Conservation (phyloP, 2,113 vertebrate species). For the Eolophus roseicapilla region DNA sequence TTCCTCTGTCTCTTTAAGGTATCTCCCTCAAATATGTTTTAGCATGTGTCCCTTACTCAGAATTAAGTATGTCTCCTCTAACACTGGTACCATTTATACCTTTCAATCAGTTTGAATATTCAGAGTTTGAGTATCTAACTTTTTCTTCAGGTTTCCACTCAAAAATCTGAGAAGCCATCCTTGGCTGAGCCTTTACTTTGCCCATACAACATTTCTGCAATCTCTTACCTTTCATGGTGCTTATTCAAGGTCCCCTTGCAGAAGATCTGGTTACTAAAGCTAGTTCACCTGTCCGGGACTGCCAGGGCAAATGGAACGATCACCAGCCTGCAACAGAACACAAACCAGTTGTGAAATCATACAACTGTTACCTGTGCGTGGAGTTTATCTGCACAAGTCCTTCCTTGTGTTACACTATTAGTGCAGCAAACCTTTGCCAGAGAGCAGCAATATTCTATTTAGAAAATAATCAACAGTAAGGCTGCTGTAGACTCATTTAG, state of each 20-base stretch:
- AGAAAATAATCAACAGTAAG: neutral
- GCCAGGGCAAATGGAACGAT: neutral
- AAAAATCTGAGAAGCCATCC: neutral
- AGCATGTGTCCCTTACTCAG: neutral
- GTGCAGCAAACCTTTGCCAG: neutral
- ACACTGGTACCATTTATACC: neutral
- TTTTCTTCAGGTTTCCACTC: neutral
- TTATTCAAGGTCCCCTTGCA: neutral
- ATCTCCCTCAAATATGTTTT: neutral
- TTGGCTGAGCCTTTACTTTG: neutral
- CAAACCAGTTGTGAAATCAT: neutral
- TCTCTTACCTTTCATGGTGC: neutral
- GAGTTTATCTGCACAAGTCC: neutral
- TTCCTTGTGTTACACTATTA: neutral
- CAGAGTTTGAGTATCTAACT: neutral
- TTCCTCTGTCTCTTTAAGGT: neutral
- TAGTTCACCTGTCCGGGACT: neutral
- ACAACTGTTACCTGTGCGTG: neutral
- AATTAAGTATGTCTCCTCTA: neutral
- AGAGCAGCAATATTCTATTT: neutral
- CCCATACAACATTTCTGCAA: neutral
- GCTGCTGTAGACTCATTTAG: neutral
- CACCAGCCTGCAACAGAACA: neutral
- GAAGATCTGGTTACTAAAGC: neutral
- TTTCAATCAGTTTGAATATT: neutral